Conservation (phyloP, 2,113 vertebrate genomes). For the Arvicanthis niloticus region DNA sequence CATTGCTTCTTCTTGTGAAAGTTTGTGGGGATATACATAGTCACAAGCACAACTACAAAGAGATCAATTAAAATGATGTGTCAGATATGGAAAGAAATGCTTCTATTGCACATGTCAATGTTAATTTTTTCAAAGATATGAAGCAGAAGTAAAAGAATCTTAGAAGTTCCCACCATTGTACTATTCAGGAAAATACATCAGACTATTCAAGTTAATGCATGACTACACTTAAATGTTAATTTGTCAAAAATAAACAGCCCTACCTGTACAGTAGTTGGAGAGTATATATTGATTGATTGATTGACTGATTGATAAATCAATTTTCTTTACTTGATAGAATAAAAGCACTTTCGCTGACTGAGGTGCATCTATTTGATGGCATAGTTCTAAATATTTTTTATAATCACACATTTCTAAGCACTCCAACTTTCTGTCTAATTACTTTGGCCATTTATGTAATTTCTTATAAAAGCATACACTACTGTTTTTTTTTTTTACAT, state of each 20-base stretch:
- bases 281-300: not conserved
- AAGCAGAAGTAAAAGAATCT: not conserved
- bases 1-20: not conserved
- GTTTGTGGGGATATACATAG: not conserved
- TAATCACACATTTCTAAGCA: not conserved
- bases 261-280: not conserved
- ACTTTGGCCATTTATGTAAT: not conserved
- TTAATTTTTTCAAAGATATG: not conserved
- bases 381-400: not conserved
- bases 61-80: not conserved
- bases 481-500: not conserved
- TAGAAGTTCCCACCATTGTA: not conserved
- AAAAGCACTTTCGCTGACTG: not conserved
- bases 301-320: too few relatives aligned
- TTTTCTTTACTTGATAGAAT: not conserved
- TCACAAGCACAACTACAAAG: not conserved
- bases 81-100: not conserved
- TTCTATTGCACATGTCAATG: not conserved
- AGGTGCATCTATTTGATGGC: not conserved
- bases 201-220: not conserved
- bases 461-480: not conserved
- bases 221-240: conserved; percentile 32
- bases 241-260: conserved; percentile 2
- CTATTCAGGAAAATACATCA: not conserved
- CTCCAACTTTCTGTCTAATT: not conserved